These are phyloP conservation scores for Malaclemys terrapin DNA, from an alignment of 2,113 vertebrate species.

Conservation along the genomic window DNA sequence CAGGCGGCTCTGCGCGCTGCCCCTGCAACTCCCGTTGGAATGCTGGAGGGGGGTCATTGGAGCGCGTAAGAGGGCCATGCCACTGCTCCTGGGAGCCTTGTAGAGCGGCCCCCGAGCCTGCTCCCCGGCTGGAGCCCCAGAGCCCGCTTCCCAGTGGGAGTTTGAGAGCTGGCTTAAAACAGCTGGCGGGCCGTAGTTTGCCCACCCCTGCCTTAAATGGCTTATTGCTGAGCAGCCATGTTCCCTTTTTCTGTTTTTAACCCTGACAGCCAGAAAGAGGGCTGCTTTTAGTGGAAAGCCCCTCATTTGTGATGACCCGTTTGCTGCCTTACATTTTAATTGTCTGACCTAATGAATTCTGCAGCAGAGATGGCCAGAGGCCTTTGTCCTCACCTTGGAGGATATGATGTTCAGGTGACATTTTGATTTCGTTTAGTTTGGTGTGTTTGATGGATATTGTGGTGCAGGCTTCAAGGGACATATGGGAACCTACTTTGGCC, in stretches of 20 bases:
- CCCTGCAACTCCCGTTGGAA: too few relatives aligned
- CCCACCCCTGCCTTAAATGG: neutral
- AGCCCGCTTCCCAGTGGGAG: too few relatives aligned
- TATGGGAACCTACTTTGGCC: neutral
- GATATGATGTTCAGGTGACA: fast-evolving
- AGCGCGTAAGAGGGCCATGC: too few relatives aligned
- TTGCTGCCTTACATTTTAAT: neutral
- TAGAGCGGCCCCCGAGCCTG: too few relatives aligned
- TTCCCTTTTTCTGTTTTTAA: neutral
- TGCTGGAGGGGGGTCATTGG: too few relatives aligned
- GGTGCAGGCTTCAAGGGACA: fast-evolving
- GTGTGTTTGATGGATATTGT: neutral
- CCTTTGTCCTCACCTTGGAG: neutral
- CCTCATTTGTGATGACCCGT: neutral
- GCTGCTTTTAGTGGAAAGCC: neutral
- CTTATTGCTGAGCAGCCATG: neutral
- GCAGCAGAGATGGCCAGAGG: neutral
- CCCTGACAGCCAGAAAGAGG: neutral
- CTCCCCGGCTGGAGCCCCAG: too few relatives aligned
- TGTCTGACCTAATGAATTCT: neutral
- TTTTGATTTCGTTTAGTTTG: fast-evolving
- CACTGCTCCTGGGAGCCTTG: too few relatives aligned
- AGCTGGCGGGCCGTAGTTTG: too few relatives aligned
- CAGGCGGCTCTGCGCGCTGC: too few relatives aligned
- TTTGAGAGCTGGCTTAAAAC: too few relatives aligned